Conservation (phyloP, 2,113 vertebrate genomes). For the Colistium nudipinnis region DNA sequence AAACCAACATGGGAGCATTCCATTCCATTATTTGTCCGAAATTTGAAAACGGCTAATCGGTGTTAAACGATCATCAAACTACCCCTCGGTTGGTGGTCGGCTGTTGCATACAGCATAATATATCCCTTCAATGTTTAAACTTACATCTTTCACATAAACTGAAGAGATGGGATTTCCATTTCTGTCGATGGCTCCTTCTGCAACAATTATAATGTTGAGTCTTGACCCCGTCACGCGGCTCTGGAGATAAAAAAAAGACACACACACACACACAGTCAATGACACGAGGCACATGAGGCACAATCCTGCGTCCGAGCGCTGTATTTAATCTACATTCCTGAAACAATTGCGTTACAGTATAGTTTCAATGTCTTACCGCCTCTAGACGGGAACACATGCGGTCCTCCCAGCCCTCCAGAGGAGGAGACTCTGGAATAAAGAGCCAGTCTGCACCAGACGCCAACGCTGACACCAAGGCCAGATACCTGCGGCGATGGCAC, state of each 20-base stretch:
- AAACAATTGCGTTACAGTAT: no score
- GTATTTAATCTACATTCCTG: neutral
- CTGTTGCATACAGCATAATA: neutral
- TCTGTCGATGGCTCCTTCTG: conserved; percentile 90
- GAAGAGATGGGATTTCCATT: conserved; percentile 89
- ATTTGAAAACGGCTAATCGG: neutral
- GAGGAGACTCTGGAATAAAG: conserved; percentile 93
- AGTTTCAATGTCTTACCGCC: conserved; percentile 75
- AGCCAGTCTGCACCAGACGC: conserved; percentile 96
- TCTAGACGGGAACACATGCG: conserved; percentile 89
- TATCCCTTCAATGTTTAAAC: conserved; percentile 19
- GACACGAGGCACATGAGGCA: no score
- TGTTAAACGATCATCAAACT: neutral
- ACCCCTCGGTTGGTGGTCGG: neutral
- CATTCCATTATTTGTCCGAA: neutral
- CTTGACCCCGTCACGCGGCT: conserved; percentile 89
- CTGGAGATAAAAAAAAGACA: conserved; percentile 72
- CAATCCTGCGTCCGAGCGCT: neutral
- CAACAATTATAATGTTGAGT: conserved; percentile 93
- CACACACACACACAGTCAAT: neutral
- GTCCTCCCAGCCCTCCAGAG: conserved; percentile 91
- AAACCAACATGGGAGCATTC: conserved; percentile 20
- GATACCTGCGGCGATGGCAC: conserved; percentile 55
- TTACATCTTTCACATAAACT: conserved; percentile 90
- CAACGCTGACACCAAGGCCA: conserved; percentile 88